phyloP scores from a whole-genome alignment of 2,113 vertebrate species.

The Calypte anna region DNA sequence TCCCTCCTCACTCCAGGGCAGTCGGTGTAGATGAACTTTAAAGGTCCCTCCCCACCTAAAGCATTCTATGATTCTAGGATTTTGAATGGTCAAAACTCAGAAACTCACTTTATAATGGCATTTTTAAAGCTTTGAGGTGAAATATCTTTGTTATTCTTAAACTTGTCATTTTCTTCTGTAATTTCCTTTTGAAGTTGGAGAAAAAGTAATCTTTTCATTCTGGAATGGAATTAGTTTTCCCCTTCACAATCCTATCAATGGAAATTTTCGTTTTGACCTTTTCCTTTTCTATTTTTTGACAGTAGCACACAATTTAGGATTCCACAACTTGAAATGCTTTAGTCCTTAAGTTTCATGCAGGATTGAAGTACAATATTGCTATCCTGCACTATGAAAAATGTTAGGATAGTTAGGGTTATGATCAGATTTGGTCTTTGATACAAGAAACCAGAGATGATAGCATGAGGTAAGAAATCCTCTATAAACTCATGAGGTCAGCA shows the following conservation, averaged over 20 bases:
- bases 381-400: neutral
- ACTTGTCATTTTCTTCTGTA: neutral
- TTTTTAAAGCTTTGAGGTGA: neutral
- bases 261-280: neutral
- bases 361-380: neutral
- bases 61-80: too few relatives aligned
- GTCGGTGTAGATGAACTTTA: too few relatives aligned
- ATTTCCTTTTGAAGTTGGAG: neutral
- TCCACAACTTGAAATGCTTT: neutral
- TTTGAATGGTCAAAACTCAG: neutral
- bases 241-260: neutral
- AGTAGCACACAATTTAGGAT: neutral
- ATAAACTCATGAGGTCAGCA: neutral
- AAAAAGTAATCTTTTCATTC: neutral
- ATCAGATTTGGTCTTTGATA: neutral
- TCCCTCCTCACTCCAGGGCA: too few relatives aligned
- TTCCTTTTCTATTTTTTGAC: neutral
- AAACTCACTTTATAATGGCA: neutral
- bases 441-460: neutral
- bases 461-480: neutral
- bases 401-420: neutral
- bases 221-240: neutral
- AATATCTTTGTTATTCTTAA: neutral
- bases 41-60: too few relatives aligned
- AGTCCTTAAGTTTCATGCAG: neutral